A percentile compares a stretch with the other conserved stretches of the same genome.
phyloP scores from a whole-genome alignment of 1,140 invertebrate genomes.

The Philopotamus ludificatus region DNA sequence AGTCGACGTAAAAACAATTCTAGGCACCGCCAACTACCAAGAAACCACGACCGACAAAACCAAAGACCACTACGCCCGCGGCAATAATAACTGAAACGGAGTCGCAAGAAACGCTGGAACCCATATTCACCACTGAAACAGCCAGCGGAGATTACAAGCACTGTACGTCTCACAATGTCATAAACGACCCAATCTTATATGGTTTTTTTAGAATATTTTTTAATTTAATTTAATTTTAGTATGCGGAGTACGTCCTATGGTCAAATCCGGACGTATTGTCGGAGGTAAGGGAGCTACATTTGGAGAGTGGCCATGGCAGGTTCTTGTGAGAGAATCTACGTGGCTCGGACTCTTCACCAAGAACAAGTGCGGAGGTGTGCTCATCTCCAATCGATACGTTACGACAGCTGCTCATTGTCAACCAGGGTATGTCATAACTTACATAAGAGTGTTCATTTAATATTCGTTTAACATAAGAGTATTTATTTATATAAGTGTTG shows the following conservation, averaged over 20 bases:
- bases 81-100: slow-evolving; percentile 44
- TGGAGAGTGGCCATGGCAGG: slow-evolving; percentile 93
- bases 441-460: neutral
- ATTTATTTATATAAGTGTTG: no score
- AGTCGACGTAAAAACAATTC: slow-evolving; percentile 5
- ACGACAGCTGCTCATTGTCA: slow-evolving; percentile 93
- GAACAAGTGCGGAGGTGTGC: slow-evolving; percentile 92
- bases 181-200: neutral
- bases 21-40: slow-evolving; percentile 46
- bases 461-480: slow-evolving; percentile 3
- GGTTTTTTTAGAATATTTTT: neutral
- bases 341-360: slow-evolving; percentile 94
- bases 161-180: slow-evolving; percentile 55
- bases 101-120: neutral
- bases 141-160: slow-evolving; percentile 62
- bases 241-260: slow-evolving; percentile 81
- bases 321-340: slow-evolving; percentile 85
- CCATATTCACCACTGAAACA: slow-evolving; percentile 48
- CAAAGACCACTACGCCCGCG: slow-evolving; percentile 48
- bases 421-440: slow-evolving; percentile 68
- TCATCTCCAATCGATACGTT: slow-evolving; percentile 82
- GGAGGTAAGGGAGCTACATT: slow-evolving; percentile 83
- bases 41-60: slow-evolving; percentile 53
- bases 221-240: slow-evolving; percentile 64
- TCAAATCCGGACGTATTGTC: slow-evolving; percentile 81